These are phyloP conservation scores for Opisthocomus hoazin DNA, from an alignment of 2,113 vertebrate genomes.

Conservation along the genomic window DNA sequence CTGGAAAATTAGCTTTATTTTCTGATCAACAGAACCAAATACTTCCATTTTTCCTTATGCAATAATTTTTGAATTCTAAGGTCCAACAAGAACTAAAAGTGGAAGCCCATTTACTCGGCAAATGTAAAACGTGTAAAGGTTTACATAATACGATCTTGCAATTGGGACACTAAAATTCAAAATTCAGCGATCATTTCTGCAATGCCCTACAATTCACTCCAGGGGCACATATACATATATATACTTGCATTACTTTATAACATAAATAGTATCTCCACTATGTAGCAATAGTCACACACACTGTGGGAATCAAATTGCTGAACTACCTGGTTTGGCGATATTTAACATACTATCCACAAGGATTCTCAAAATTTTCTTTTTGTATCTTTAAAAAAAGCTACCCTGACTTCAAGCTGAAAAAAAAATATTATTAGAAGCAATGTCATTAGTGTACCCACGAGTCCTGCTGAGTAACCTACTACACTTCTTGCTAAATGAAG, in stretches of 20 bases:
- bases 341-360: background rate
- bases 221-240: background rate
- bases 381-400: background rate
- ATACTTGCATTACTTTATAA: background rate
- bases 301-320: background rate
- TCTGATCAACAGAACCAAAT: background rate
- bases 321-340: background rate
- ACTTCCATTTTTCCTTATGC: background rate
- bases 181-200: background rate
- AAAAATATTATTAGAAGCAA: background rate
- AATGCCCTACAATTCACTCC: background rate
- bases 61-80: background rate
- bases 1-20: background rate
- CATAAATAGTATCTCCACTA: background rate
- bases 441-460: background rate
- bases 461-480: background rate
- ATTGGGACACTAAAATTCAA: background rate
- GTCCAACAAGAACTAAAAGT: background rate
- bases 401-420: background rate
- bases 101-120: background rate
- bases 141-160: background rate
- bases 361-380: background rate
- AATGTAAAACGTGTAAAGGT: background rate
- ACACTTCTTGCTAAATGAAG: background rate
- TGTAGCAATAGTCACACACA: background rate